Conservation (phyloP, 2,113 vertebrate genomes). For the Marmota monax region DNA sequence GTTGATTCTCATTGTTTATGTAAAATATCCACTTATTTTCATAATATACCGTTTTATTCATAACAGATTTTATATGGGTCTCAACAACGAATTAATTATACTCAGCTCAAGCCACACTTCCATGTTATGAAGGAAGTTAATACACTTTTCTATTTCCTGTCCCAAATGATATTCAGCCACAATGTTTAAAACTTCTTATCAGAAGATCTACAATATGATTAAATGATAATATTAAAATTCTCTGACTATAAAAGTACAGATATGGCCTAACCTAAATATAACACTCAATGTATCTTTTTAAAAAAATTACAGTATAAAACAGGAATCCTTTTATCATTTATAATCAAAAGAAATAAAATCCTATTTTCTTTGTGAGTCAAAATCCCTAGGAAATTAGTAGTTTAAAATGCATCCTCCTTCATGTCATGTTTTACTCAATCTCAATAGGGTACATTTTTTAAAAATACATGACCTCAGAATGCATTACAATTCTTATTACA, state of each 20-base stretch:
- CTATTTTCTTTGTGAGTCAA: neutral
- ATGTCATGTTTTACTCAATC: neutral
- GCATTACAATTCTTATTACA: too few relatives aligned
- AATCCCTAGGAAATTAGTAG: neutral
- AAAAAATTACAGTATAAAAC: neutral
- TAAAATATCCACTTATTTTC: neutral
- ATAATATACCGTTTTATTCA: neutral
- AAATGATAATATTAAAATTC: slow-evolving; percentile 30
- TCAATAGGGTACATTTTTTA: neutral
- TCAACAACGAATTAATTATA: neutral
- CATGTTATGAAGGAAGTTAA: neutral
- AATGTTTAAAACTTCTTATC: neutral
- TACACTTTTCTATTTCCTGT: neutral
- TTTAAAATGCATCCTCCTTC: neutral
- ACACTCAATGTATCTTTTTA: neutral
- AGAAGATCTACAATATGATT: neutral
- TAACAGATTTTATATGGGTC: slow-evolving; percentile 32
- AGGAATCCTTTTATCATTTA: neutral
- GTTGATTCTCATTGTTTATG: neutral
- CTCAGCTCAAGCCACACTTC: neutral
- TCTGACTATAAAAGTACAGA: slow-evolving; percentile 52
- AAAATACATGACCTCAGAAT: too few relatives aligned
- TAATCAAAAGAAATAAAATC: neutral
- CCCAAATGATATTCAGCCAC: neutral
- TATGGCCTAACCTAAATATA: slow-evolving; percentile 29